Percentiles rank a stretch among this genome's conserved stretches.
Evolutionary conservation across 2,797 vertebrate genomes (phyloP).

Genomic region (Syngnathus acus): DNA sequence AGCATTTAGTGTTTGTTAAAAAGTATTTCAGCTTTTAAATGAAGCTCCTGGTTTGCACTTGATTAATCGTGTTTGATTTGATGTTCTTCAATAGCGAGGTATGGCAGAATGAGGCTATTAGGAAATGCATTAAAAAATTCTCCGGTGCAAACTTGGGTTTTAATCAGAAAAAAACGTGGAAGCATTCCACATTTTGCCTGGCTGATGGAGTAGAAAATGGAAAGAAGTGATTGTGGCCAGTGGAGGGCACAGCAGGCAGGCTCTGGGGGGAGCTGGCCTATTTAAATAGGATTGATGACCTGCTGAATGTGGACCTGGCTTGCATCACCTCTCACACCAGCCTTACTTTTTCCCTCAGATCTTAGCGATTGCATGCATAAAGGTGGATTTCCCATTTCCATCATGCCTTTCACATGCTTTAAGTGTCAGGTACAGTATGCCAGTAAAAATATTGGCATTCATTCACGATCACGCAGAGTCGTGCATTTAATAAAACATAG

Average conservation of each 20-base stretch:
- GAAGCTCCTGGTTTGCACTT: not conserved
- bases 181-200: slow-evolving; percentile 22
- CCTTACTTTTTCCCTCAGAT: slow-evolving; percentile 8
- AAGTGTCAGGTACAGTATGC: slow-evolving; percentile 48
- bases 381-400: slow-evolving; percentile 32
- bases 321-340: slow-evolving; percentile 5
- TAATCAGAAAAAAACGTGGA: slow-evolving; percentile 13
- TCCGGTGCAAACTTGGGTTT: not conserved
- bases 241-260: slow-evolving; percentile 48
- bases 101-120: slow-evolving; percentile 4
- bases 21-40: slow-evolving; percentile 14
- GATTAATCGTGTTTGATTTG: not conserved
- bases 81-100: not conserved
- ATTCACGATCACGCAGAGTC: too few species aligned
- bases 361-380: slow-evolving; percentile 3
- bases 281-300: slow-evolving; percentile 73
- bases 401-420: slow-evolving; percentile 55
- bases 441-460: not conserved
- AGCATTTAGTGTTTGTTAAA: slow-evolving; percentile 22
- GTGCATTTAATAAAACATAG: too few species aligned
- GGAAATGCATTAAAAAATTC: slow-evolving; percentile 15
- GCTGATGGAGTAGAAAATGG: slow-evolving; percentile 29
- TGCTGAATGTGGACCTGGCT: slow-evolving; percentile 40
- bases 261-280: slow-evolving; percentile 51
- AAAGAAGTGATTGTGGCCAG: slow-evolving; percentile 47